Percentiles rank a stretch among this genome's conserved stretches.
phyloP scores from a whole-genome alignment of 2,113 vertebrate genomes.

The Gallinago media region DNA sequence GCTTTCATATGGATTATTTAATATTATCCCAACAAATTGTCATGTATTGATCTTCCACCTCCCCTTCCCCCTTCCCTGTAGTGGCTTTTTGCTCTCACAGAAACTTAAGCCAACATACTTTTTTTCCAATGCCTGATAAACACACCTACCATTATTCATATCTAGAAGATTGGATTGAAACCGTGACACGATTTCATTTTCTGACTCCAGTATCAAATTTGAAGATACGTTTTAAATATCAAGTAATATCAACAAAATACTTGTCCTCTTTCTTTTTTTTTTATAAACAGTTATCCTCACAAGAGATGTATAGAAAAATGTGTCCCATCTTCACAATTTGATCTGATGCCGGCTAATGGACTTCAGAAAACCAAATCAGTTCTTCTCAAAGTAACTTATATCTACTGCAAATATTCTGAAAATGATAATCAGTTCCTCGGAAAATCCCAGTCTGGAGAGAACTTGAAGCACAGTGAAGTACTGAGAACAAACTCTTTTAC shows the following conservation, averaged over 20 bases:
- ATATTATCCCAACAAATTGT: not conserved
- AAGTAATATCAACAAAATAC: not conserved
- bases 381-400: not conserved
- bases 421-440: not conserved
- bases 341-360: not conserved
- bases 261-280: not conserved
- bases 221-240: not conserved
- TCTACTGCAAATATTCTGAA: not conserved
- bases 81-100: not conserved
- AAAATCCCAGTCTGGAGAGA: not conserved
- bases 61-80: fast-evolving
- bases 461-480: not conserved
- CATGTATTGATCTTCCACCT: not conserved
- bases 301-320: not conserved
- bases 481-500: not conserved
- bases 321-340: not conserved
- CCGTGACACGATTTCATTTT: not conserved
- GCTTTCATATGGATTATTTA: not conserved
- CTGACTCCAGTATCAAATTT: not conserved
- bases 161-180: not conserved
- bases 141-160: not conserved
- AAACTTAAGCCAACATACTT: not conserved
- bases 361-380: not conserved
- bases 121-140: not conserved
- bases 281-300: not conserved